Evolutionary conservation across 2,888 invertebrate species (phyloP).

Genomic region (Prionchulus punctatus): DNA sequence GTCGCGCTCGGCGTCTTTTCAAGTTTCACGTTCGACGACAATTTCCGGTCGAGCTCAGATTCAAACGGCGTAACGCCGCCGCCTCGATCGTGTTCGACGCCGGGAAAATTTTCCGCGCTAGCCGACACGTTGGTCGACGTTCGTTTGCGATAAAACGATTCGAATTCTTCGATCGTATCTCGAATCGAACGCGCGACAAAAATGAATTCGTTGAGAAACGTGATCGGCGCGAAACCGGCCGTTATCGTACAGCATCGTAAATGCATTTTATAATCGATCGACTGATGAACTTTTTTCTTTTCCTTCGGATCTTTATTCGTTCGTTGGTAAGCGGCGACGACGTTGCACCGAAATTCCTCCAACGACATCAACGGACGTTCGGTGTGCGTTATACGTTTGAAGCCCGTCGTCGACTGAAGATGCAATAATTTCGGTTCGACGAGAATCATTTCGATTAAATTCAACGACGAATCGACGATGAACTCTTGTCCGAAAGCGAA

Average conservation of each 20-base stretch:
- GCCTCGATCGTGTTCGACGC: background rate
- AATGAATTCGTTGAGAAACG: constrained; percentile 8
- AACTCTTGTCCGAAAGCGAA: background rate
- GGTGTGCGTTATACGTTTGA: constrained; percentile 5
- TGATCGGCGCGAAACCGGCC: constrained; percentile 4
- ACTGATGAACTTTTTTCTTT: background rate
- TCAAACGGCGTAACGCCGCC: no score
- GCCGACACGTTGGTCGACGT: background rate
- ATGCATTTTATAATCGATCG: constrained; percentile 2
- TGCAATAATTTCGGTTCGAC: background rate
- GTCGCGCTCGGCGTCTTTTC: background rate
- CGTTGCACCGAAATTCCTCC: background rate
- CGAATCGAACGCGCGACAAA: constrained; percentile 1
- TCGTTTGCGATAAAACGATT: background rate
- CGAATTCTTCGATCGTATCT: background rate
- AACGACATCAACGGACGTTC: constrained; percentile 3
- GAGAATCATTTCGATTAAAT: background rate
- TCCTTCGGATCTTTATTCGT: background rate
- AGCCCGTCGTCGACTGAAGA: background rate
- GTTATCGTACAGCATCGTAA: background rate
- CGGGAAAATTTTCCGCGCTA: background rate
- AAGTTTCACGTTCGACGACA: background rate
- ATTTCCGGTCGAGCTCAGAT: background rate
- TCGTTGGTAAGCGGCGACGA: background rate
- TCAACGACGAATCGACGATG: background rate